Percentiles rank a stretch among this genome's conserved stretches.
Conservation (phyloP, 1,140 invertebrate genomes). For the Achroia grisella region DNA sequence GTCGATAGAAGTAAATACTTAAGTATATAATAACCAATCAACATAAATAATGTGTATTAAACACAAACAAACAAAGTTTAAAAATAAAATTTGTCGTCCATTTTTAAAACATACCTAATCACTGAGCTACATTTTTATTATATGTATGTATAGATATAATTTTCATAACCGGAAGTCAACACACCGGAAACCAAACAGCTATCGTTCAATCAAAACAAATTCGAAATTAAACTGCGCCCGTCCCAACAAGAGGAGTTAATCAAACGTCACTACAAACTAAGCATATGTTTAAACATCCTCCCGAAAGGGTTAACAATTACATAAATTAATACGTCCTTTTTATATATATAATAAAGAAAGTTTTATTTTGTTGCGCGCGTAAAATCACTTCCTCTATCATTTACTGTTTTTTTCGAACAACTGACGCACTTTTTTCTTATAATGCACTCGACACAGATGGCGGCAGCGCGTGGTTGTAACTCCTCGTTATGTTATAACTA, state of each 20-base stretch:
- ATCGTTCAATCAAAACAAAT: slow-evolving; percentile 56
- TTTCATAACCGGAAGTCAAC: no score
- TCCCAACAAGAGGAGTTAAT: slow-evolving; percentile 40
- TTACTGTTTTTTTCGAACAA: slow-evolving; percentile 42
- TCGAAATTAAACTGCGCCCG: slow-evolving; percentile 56
- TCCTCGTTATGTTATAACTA: no score
- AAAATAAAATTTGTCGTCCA: no score
- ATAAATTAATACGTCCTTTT: slow-evolving; percentile 67
- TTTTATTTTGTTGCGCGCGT: slow-evolving; percentile 37
- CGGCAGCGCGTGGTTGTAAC: slow-evolving; percentile 4
- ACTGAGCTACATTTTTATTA: no score
- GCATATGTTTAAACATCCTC: slow-evolving; percentile 45
- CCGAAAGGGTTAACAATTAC: slow-evolving; percentile 62
- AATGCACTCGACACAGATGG: slow-evolving; percentile 43
- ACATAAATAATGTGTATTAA: no score
- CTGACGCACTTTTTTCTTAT: slow-evolving; percentile 49
- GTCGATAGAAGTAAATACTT: no score
- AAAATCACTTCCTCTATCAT: slow-evolving; percentile 67
- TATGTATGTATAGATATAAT: no score
- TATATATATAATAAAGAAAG: slow-evolving; percentile 44
- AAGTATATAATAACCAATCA: no score
- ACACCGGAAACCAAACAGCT: slow-evolving; percentile 19
- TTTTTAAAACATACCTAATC: no score
- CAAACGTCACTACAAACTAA: slow-evolving; percentile 26
- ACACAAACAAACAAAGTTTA: no score